phyloP scores from a whole-genome alignment of 2,888 invertebrate species.

The Callinectes sapidus region DNA sequence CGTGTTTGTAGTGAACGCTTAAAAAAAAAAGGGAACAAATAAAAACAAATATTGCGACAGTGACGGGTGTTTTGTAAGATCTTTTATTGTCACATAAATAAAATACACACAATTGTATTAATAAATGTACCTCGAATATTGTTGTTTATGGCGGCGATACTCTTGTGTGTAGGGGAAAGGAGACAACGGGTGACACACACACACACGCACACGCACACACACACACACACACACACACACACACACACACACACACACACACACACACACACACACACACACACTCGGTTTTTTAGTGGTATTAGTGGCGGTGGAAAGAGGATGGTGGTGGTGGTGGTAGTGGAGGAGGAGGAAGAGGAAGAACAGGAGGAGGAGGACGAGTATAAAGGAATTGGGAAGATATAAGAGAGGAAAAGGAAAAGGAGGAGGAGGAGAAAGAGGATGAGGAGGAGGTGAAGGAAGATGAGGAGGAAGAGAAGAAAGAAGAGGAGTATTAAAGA shows the following conservation, averaged over 20 bases:
- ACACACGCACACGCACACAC: too few relatives aligned
- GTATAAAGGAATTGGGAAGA: too few relatives aligned
- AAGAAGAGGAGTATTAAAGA: too few relatives aligned
- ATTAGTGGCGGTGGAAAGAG: neutral
- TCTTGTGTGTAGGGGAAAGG: neutral
- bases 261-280: too few relatives aligned
- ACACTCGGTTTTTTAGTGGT: neutral
- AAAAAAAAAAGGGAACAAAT: neutral
- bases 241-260: too few relatives aligned
- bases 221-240: too few relatives aligned
- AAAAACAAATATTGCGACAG: neutral
- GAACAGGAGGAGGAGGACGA: too few relatives aligned
- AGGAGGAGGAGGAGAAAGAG: neutral
- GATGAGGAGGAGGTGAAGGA: neutral
- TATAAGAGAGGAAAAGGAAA: too few relatives aligned
- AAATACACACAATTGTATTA: neutral
- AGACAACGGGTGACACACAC: neutral
- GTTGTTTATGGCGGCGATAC: neutral
- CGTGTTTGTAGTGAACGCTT: neutral
- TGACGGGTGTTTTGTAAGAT: neutral
- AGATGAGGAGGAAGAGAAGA: too few relatives aligned
- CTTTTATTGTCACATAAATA: conserved; percentile 1
- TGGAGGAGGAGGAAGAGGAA: too few relatives aligned
- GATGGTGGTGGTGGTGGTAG: too few relatives aligned
- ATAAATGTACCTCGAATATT: neutral